Conservation (phyloP, 53 echinoderm and acorn worm species). For the Holothuria scabra region DNA sequence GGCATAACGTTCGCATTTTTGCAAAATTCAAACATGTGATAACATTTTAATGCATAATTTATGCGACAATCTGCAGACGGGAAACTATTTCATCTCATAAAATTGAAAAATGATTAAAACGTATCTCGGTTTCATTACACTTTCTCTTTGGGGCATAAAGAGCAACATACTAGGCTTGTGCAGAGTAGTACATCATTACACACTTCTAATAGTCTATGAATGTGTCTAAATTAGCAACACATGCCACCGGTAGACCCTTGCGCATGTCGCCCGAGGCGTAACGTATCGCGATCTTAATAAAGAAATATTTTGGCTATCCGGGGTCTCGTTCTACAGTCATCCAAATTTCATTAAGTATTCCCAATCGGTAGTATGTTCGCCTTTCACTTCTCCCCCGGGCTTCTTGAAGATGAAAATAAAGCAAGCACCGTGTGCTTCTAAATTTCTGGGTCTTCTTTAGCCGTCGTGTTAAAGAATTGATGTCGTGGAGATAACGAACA, state of each 20-base stretch:
- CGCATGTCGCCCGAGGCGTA: slow-evolving; percentile 6
- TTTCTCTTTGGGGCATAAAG: too few species aligned
- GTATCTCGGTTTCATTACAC: too few species aligned
- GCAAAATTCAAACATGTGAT: too few species aligned
- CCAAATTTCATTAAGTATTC: slow-evolving; percentile 42
- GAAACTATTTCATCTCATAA: too few species aligned
- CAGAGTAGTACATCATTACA: too few species aligned
- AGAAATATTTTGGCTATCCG: slow-evolving; percentile 46
- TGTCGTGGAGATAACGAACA: not conserved
- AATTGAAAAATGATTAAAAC: too few species aligned
- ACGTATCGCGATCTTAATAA: slow-evolving; percentile 37
- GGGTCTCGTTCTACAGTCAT: slow-evolving; percentile 26
- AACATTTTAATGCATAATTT: too few species aligned
- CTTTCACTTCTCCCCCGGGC: slow-evolving; percentile 28
- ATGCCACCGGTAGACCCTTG: not conserved
- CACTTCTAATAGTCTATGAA: not conserved
- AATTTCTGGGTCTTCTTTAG: slow-evolving; percentile 7
- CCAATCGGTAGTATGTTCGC: slow-evolving; percentile 44
- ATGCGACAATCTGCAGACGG: too few species aligned
- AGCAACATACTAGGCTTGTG: too few species aligned
- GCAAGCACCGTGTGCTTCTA: slow-evolving; percentile 2
- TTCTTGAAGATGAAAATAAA: not conserved
- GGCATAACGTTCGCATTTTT: too few species aligned
- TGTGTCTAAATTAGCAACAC: slow-evolving; percentile 27
- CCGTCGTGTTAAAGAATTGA: slow-evolving; percentile 5